Evolutionary conservation across 1,140 invertebrate species (phyloP).

Genomic region (Penaeus japonicus): DNA sequence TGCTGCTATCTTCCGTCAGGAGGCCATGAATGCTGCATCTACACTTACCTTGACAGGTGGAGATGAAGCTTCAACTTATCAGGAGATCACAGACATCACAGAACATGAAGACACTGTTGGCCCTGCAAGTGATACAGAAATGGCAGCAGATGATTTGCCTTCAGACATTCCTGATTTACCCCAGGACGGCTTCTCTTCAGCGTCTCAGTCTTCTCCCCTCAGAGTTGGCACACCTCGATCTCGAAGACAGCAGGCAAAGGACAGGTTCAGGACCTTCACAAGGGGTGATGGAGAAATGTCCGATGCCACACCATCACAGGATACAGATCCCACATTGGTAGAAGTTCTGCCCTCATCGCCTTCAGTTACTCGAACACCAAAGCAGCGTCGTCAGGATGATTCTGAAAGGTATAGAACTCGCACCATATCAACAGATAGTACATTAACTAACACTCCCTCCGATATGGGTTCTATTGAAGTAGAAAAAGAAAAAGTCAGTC

Average conservation of each 20-base stretch:
- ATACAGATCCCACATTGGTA: slow-evolving; percentile 45
- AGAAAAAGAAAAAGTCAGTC: slow-evolving; percentile 28
- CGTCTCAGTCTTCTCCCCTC: slow-evolving; percentile 31
- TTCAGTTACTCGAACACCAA: slow-evolving; percentile 44
- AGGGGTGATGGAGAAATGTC: slow-evolving; percentile 48
- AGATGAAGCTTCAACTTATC: slow-evolving; percentile 68
- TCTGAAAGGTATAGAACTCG: slow-evolving; percentile 52
- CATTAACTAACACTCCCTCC: slow-evolving; percentile 60
- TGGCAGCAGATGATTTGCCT: slow-evolving; percentile 61
- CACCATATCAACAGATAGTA: slow-evolving; percentile 62
- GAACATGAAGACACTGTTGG: slow-evolving; percentile 69
- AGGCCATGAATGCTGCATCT: slow-evolving; percentile 59
- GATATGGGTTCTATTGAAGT: slow-evolving; percentile 22
- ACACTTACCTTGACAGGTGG: slow-evolving; percentile 56
- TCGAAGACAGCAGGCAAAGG: slow-evolving; percentile 53
- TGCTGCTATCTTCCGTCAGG: slow-evolving; percentile 61
- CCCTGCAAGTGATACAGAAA: slow-evolving; percentile 63
- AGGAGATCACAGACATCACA: slow-evolving; percentile 71
- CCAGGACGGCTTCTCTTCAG: slow-evolving; percentile 53
- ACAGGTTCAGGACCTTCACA: slow-evolving; percentile 60
- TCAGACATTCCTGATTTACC: slow-evolving; percentile 60
- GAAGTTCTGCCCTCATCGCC: slow-evolving; percentile 32
- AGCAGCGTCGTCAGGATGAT: slow-evolving; percentile 54
- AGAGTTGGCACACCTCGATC: slow-evolving; percentile 40
- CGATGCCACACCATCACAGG: slow-evolving; percentile 47